Conservation (phyloP, 1,140 invertebrate species). For the Galendromus occidentalis region DNA sequence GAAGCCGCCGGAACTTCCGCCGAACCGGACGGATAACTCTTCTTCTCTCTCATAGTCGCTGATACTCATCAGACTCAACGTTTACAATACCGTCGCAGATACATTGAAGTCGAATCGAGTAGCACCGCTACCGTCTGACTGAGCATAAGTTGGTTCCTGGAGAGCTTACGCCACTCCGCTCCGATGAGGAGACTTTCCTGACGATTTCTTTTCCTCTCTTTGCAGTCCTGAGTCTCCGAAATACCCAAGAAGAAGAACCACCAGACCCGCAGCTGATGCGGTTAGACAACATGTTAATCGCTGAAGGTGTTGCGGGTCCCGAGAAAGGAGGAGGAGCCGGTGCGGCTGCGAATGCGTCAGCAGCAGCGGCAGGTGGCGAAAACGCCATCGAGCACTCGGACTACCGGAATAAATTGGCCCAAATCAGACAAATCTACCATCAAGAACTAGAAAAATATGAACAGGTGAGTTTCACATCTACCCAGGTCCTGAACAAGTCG, state of each 20-base stretch:
- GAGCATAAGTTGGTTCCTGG: too few relatives aligned
- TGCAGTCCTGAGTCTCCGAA: constrained; percentile 75
- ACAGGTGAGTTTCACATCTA: constrained; percentile 38
- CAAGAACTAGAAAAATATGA: constrained; percentile 99
- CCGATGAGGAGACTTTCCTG: too few relatives aligned
- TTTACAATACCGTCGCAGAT: too few relatives aligned
- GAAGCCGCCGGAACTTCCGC: too few relatives aligned
- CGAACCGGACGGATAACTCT: too few relatives aligned
- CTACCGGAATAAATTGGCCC: constrained; percentile 93
- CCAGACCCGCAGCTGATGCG: constrained; percentile 97
- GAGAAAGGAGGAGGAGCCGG: constrained; percentile 85
- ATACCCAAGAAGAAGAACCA: constrained; percentile 93
- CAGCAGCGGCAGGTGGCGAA: constrained; percentile 60
- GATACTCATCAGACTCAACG: too few relatives aligned
- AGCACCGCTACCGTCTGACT: too few relatives aligned
- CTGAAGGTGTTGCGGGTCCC: constrained; percentile 92
- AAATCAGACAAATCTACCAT: constrained; percentile 97
- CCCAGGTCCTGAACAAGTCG: too few relatives aligned
- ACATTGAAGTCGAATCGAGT: too few relatives aligned
- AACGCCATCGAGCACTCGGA: constrained; percentile 98
- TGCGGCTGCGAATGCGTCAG: constrained; percentile 68
- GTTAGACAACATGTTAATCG: constrained; percentile 98
- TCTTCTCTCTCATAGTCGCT: too few relatives aligned
- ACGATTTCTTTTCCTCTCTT: constrained; percentile 22
- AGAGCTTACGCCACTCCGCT: too few relatives aligned